Conservation (phyloP, 1,140 invertebrate genomes). For the Aricia agestis region DNA sequence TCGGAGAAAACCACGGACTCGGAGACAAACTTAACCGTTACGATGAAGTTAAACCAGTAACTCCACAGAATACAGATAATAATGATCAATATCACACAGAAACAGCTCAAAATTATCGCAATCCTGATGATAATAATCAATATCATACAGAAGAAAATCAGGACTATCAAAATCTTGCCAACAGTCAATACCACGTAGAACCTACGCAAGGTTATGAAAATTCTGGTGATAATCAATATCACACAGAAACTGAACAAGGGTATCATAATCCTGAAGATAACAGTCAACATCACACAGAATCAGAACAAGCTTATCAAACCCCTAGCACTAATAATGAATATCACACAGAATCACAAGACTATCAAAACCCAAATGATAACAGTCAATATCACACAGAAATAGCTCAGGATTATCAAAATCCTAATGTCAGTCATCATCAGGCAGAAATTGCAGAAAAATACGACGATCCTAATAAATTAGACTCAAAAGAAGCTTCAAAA, state of each 20-base stretch:
- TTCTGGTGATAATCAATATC: not conserved
- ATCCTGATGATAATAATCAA: conserved; percentile 5
- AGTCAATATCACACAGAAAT: not conserved
- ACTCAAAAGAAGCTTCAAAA: conserved; percentile 9
- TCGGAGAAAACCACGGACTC: conserved; percentile 34
- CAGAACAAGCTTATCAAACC: not conserved
- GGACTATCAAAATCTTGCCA: not conserved
- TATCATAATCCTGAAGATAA: not conserved
- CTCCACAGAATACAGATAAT: conserved; percentile 13
- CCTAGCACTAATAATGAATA: not conserved
- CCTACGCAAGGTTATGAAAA: not conserved
- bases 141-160: not conserved
- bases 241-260: no score
- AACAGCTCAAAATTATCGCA: not conserved
- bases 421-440: not conserved
- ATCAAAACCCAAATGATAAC: not conserved
- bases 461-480: conserved; percentile 8
- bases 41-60: conserved; percentile 24
- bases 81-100: conserved; percentile 12
- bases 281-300: not conserved
- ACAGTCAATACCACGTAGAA: no score
- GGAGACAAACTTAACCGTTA: conserved; percentile 31
- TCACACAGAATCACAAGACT: not conserved
- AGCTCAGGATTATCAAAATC: not conserved
- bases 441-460: not conserved